Evolutionary conservation across 1,140 invertebrate genomes (phyloP).

Genomic region (Diabrotica undecimpunctata): DNA sequence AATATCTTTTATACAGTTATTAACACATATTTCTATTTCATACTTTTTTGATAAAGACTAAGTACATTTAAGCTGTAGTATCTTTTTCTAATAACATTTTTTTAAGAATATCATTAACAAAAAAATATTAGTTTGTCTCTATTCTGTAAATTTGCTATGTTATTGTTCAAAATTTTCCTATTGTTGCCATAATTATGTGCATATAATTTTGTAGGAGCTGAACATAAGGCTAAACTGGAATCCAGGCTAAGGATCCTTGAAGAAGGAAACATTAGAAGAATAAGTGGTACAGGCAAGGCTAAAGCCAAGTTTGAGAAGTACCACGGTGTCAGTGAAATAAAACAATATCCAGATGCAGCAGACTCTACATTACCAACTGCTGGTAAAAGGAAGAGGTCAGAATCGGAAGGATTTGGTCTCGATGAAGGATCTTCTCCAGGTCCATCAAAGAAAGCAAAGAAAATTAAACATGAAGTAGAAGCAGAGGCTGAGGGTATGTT

Average conservation of each 20-base stretch:
- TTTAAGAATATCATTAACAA: too few species aligned
- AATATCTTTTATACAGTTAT: too few species aligned
- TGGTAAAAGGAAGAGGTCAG: conserved; percentile 51
- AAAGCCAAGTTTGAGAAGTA: conserved; percentile 90
- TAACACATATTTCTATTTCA: too few species aligned
- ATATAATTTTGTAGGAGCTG: conserved; percentile 53
- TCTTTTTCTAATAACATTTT: too few species aligned
- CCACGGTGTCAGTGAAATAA: conserved; percentile 70
- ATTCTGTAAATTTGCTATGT: too few species aligned
- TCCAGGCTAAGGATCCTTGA: conserved; percentile 72
- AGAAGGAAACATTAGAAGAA: conserved; percentile 75
- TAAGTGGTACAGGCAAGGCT: conserved; percentile 84
- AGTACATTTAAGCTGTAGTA: too few species aligned
- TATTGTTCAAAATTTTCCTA: too few species aligned
- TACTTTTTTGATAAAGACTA: too few species aligned
- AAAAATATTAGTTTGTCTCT: too few species aligned
- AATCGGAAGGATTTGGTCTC: conserved; percentile 43
- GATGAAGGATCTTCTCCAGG: conserved; percentile 25
- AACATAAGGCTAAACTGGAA: conserved; percentile 86
- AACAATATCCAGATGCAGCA: conserved; percentile 58
- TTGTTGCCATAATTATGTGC: too few species aligned
- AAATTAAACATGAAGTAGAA: conserved; percentile 36
- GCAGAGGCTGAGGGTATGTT: background rate
- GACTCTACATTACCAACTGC: conserved; percentile 57
- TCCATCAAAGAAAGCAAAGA: conserved; percentile 40